A percentile compares a stretch with the other conserved stretches of the same genome.
Evolutionary conservation across 2,113 vertebrate genomes (phyloP).

Genomic region (Hemicordylus capensis): DNA sequence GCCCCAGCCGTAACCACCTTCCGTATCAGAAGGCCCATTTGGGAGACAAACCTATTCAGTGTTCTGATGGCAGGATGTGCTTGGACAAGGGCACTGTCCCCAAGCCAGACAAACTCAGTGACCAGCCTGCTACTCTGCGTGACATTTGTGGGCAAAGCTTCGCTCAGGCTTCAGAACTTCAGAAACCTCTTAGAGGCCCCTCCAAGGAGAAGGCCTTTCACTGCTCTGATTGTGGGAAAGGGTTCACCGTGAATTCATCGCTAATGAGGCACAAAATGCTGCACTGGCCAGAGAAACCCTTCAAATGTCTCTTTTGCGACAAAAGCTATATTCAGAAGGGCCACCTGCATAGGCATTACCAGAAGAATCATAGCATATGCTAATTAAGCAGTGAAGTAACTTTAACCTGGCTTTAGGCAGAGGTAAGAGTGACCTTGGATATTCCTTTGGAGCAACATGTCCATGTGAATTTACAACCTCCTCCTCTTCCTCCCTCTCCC

Average conservation of each 20-base stretch:
- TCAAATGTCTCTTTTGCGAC: not conserved
- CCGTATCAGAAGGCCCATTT: not conserved
- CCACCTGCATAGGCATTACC: not conserved
- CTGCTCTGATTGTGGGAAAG: not conserved
- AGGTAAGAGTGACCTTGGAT: not conserved
- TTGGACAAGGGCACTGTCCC: too few species aligned
- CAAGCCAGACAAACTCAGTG: too few species aligned
- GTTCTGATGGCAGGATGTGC: accelerated
- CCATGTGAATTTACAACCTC: not conserved
- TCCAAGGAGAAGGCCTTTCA: too few species aligned
- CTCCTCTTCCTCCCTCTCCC: not conserved
- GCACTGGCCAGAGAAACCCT: not conserved
- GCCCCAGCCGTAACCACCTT: not conserved
- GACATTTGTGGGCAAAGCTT: not conserved
- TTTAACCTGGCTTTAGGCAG: too few species aligned
- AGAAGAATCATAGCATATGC: accelerated
- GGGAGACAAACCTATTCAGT: not conserved
- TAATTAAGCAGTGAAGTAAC: accelerated
- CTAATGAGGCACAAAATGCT: not conserved
- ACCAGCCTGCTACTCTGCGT: not conserved
- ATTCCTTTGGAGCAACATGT: not conserved
- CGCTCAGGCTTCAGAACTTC: too few species aligned
- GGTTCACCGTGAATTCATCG: accelerated
- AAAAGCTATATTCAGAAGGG: slow-evolving; percentile 5
- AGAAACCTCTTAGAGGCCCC: not conserved